Base-by-base conservation (phyloP, 2,888 invertebrate species). In the Drosophila diplacantha region DNA sequence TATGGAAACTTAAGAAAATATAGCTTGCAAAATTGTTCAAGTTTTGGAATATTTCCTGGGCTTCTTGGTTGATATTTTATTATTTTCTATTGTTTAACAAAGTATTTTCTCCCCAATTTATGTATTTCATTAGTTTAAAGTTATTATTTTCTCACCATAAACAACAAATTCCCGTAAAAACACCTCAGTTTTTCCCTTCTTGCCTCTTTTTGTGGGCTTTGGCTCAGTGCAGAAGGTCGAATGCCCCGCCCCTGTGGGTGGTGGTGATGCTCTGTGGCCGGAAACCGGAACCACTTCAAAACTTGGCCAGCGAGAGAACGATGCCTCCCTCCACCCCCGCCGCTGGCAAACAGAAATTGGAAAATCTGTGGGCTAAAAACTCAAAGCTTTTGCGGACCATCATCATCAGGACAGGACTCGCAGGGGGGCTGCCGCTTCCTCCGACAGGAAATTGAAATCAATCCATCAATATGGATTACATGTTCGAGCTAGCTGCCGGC, bases 371-470 rank as follows among this genome's bases (percentile, higher is more conserved):
- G 41, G 43, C 54, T 64, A 52, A 49, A 49, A 47, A 52, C 60
- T 41, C 61, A 49, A 46, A 38, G 46, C 51, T 24, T 54, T 47
- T 29, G 20, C 62, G 39, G 66, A 58, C 58, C 56, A 59, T 29
- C 59, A 47, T 37, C 26, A 24, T 37, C 50, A n/a, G n/a, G 16
- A 11, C 41, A 24, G 22, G 38, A 14, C 39, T 39, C 39, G 39
- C 6, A 4, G 18, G 44, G 53, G 53, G 7, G 20, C 20, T 22
- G 22, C 22, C 5, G 22, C 22, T 8, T 44, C 44, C 14, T 46
- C 26, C 51, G 51, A 81, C 84, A 87, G 88, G 88, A 87, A 88
- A 87, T 87, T 88, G 85, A 88, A 88, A 87, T 86, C 88, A 88
- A 87, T 87, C 88, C 88, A 87, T 87, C 87, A 87, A 86, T 77